Base-by-base conservation (phyloP, 2,113 vertebrate species). In the Bufo bufo region DNA sequence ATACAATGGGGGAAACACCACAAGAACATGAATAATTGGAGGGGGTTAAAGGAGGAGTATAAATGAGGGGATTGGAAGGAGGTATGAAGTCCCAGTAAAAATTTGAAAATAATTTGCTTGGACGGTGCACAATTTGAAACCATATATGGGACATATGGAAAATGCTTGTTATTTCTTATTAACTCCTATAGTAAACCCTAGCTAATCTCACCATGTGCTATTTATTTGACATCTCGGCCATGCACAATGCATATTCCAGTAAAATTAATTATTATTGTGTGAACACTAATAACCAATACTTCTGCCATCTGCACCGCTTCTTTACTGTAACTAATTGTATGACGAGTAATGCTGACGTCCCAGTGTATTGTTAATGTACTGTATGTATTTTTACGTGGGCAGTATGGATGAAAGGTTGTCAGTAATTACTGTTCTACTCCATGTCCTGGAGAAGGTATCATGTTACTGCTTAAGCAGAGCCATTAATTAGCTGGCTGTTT, bases 401-500 rank as follows among this genome's bases (percentile, higher is more conserved):
- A 77, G 56, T 77, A 49, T 77, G 43, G 56, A 77, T 85, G 43
- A 85, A 63, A 59, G 20, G 72, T 69, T 54, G 33, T 43, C 45
- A 87, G 52, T 87, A 87, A 87, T 82, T 72, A 82, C 65, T 82
- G 16, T 59, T 74, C 33, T 56, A 58, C 33, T 17, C 33, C 69
- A 47, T 82, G 52, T 82, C 56, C 87, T 77, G 80, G 6, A 13
- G 77, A 75, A 65, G 45, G 87, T 83, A 61, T 88, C 80, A 77
- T 45, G 20, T 65, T 84, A 75, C 63, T 77, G 47, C 23, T 61
- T 9, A 72, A 63, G 52, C 77, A 75, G 5, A 74, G 78, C 16
- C 69, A 65, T 83, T 83, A 83, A 88, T 84, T 88, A 88, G 78
- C 20, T 23, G 58, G 14, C 45, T 54, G 43, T 83, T 88, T 75